Evolutionary conservation across 2,113 vertebrate species (phyloP).

Genomic region (Bufo gargarizans): DNA sequence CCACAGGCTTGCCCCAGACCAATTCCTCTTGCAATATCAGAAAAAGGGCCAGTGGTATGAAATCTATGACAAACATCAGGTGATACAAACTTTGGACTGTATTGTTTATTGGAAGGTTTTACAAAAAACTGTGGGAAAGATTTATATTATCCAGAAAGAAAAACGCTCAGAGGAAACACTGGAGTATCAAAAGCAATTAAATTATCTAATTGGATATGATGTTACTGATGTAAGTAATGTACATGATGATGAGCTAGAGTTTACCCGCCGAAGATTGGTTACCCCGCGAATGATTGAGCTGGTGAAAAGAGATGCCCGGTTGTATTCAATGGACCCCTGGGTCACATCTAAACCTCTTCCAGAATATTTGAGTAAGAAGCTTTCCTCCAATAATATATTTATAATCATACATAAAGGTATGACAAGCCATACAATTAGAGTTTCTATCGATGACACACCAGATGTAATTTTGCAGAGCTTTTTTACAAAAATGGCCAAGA

Average conservation of each 20-base stretch:
- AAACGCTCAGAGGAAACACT: slow-evolving; percentile 78
- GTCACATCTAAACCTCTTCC: slow-evolving; percentile 85
- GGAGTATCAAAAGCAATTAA: slow-evolving; percentile 89
- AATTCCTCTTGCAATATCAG: slow-evolving; percentile 93
- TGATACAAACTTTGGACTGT: slow-evolving; percentile 96
- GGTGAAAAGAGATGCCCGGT: slow-evolving; percentile 79
- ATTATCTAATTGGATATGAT: slow-evolving; percentile 91
- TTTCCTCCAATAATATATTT: slow-evolving; percentile 83
- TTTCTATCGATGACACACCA: slow-evolving; percentile 88
- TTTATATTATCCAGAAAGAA: slow-evolving; percentile 82
- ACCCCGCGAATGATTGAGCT: slow-evolving; percentile 90
- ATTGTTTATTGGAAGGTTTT: slow-evolving; percentile 91
- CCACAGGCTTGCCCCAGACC: slow-evolving; percentile 83
- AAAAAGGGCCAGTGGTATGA: slow-evolving; percentile 96
- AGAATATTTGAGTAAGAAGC: slow-evolving; percentile 85
- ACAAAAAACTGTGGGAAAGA: slow-evolving; percentile 87
- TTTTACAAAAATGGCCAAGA: slow-evolving; percentile 90
- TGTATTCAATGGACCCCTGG: slow-evolving; percentile 98
- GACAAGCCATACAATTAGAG: slow-evolving; percentile 93
- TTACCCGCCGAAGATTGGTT: slow-evolving; percentile 90
- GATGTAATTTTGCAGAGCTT: slow-evolving; percentile 85
- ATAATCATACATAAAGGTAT: slow-evolving; percentile 87
- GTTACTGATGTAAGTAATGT: slow-evolving; percentile 96
- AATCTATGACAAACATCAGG: slow-evolving; percentile 96
- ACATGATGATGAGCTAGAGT: slow-evolving; percentile 95